phyloP scores from a whole-genome alignment of 2,888 invertebrate species.

The Gasteruption jaculator region DNA sequence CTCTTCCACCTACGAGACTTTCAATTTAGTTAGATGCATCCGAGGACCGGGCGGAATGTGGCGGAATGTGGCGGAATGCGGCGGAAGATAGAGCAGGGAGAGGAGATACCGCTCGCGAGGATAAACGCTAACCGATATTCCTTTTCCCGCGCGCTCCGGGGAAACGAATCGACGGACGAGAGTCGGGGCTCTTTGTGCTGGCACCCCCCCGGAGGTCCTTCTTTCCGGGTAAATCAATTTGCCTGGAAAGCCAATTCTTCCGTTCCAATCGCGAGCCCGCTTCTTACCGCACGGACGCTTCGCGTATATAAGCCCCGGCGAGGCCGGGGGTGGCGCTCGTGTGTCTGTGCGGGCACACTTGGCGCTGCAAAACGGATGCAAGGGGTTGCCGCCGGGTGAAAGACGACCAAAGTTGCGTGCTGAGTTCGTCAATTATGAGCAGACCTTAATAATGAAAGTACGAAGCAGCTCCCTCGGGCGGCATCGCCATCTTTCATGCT shows the following conservation, averaged over 20 bases:
- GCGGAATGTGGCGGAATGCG: conserved; percentile 11
- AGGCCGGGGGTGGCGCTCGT: too few relatives aligned
- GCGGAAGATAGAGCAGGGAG: conserved; percentile 13
- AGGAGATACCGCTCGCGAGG: too few relatives aligned
- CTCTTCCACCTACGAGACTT: conserved; percentile 44
- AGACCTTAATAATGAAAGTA: conserved; percentile 37
- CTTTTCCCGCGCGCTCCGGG: too few relatives aligned
- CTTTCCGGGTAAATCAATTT: too few relatives aligned
- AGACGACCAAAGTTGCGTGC: conserved; percentile 30
- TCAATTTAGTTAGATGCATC: conserved; percentile 46
- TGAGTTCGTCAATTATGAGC: conserved; percentile 47
- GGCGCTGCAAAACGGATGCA: too few relatives aligned
- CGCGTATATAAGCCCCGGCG: too few relatives aligned
- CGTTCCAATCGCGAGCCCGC: too few relatives aligned
- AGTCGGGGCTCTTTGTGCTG: conserved; percentile 16
- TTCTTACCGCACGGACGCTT: too few relatives aligned
- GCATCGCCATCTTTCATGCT: conserved; percentile 48
- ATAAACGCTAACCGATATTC: too few relatives aligned
- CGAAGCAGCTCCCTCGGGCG: conserved; percentile 43
- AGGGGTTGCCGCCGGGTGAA: too few relatives aligned
- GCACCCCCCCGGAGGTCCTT: background rate
- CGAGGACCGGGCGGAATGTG: conserved; percentile 30
- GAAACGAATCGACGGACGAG: conserved; percentile 30
- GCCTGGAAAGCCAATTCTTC: too few relatives aligned
- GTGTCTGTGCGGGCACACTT: too few relatives aligned